Conservation (phyloP, 1,140 invertebrate species). For the Hesperophylax magnus region DNA sequence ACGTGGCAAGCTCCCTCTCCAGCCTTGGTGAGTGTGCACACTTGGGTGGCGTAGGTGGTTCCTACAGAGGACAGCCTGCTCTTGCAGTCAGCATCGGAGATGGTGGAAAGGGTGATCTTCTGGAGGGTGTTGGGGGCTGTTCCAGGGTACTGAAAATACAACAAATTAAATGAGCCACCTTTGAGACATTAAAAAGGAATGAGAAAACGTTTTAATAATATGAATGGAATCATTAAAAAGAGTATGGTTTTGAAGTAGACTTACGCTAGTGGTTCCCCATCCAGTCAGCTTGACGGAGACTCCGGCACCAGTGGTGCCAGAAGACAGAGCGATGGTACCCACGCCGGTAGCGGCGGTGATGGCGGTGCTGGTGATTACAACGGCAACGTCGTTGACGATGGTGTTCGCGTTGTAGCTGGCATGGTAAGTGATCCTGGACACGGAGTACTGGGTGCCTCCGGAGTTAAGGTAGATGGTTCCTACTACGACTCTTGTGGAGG, state of each 20-base stretch:
- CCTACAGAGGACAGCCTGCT: conserved; percentile 59
- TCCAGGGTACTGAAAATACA: conserved; percentile 62
- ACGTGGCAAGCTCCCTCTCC: no score
- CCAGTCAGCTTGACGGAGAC: conserved; percentile 67
- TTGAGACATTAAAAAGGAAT: not conserved
- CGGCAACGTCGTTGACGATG: conserved; percentile 68
- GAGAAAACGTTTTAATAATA: no score
- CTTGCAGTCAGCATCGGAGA: conserved; percentile 63
- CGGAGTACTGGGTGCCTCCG: conserved; percentile 65
- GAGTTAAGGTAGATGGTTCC: conserved; percentile 72
- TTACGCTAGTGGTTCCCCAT: conserved; percentile 69
- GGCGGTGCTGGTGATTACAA: conserved; percentile 65
- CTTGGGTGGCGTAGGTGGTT: conserved; percentile 64
- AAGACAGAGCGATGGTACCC: conserved; percentile 64
- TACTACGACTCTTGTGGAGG: conserved; percentile 65
- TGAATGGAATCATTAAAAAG: no score
- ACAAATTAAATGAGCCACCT: not conserved
- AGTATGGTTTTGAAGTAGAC: conserved; percentile 13
- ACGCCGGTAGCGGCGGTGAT: conserved; percentile 65
- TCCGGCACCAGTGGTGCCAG: conserved; percentile 43
- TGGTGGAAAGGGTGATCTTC: conserved; percentile 63
- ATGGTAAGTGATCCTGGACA: conserved; percentile 66
- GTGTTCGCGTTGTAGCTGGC: conserved; percentile 64
- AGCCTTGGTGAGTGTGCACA: conserved; percentile 76
- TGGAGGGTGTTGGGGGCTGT: conserved; percentile 64